Evolutionary conservation across 1,140 invertebrate genomes (phyloP).

Genomic region (Bacillus rossius): DNA sequence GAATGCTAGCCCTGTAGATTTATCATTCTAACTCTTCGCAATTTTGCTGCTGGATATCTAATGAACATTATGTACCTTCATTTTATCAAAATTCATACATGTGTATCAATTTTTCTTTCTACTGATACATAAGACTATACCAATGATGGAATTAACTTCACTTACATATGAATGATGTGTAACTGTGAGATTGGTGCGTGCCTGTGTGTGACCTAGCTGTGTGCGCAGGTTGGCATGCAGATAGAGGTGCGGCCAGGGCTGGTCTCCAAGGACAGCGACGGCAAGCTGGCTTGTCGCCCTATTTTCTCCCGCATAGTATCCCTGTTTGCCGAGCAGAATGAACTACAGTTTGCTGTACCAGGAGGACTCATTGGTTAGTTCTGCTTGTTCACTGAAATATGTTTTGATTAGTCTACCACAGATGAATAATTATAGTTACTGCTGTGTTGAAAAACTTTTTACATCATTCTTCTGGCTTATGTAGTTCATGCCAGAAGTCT

Average conservation of each 20-base stretch:
- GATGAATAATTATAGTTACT: neutral
- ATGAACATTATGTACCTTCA: too few species aligned
- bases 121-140: too few species aligned
- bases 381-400: neutral
- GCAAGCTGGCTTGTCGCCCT: conserved; percentile 91
- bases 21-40: too few species aligned
- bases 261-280: conserved; percentile 94
- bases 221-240: conserved; percentile 68
- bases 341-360: conserved; percentile 96
- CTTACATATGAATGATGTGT: too few species aligned
- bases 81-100: too few species aligned
- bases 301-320: conserved; percentile 97
- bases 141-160: too few species aligned
- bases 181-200: too few species aligned
- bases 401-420: neutral
- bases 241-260: conserved; percentile 92
- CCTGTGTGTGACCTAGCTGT: too few species aligned
- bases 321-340: conserved; percentile 98
- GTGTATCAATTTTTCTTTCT: conserved; percentile 11
- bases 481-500: too few species aligned
- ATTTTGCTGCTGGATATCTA: too few species aligned
- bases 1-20: too few species aligned
- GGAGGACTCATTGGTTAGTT: conserved; percentile 89
- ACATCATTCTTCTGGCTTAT: neutral
- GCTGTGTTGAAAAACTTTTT: neutral